Conservation (phyloP, 2,113 vertebrate species). For the Petaurus breviceps region DNA sequence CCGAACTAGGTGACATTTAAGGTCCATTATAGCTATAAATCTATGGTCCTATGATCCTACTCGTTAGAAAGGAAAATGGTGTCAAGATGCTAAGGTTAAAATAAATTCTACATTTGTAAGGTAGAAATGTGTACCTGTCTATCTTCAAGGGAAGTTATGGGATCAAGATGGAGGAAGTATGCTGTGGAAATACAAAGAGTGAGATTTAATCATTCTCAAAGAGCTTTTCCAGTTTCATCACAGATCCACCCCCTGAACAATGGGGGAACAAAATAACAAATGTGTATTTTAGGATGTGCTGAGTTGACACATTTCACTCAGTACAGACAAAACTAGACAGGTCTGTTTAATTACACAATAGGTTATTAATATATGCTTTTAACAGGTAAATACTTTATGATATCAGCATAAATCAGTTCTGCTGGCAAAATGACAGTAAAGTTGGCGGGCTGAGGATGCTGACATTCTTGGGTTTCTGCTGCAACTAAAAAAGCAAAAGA, state of each 20-base stretch:
- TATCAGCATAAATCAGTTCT: constrained; percentile 64
- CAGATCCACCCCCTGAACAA: not conserved
- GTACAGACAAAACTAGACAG: constrained; percentile 46
- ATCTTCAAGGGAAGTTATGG: not conserved
- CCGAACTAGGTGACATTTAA: not conserved
- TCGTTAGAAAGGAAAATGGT: not conserved
- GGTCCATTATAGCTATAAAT: not conserved
- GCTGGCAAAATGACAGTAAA: not conserved
- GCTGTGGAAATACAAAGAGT: not conserved
- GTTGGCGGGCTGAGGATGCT: not conserved
- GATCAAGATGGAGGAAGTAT: constrained; percentile 1
- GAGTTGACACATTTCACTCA: constrained; percentile 39
- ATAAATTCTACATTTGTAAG: not conserved
- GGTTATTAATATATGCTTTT: constrained; percentile 23
- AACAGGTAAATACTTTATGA: constrained; percentile 59
- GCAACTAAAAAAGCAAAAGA: not conserved
- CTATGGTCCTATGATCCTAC: not conserved
- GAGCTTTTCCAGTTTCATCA: constrained; percentile 26
- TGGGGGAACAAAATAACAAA: too few relatives aligned
- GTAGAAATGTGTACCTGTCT: not conserved
- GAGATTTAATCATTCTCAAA: constrained; percentile 21
- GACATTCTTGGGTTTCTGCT: not conserved
- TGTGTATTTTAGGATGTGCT: constrained; percentile 33
- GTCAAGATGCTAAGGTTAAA: not conserved
- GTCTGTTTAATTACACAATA: constrained; percentile 14